A percentile compares a stretch with the other conserved stretches of the same genome.
phyloP scores from a whole-genome alignment of 2,113 vertebrate species.

The Hoplias malabaricus region DNA sequence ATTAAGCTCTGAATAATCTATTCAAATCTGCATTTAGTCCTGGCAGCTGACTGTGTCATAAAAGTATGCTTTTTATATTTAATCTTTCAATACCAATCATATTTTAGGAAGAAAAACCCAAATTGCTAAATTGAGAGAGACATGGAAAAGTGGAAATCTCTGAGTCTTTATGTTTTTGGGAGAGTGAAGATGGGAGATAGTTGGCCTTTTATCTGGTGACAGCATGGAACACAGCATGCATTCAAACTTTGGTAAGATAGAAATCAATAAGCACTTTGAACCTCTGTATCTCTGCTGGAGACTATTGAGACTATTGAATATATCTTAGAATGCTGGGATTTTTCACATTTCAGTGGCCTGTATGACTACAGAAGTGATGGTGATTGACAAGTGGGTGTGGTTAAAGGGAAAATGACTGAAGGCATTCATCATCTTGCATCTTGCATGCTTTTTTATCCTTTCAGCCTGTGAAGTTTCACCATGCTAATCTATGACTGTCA shows the following conservation, averaged over 20 bases:
- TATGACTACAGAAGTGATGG: background rate
- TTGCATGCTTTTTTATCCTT: background rate
- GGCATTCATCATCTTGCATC: background rate
- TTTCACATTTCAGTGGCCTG: background rate
- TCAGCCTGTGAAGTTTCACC: no score
- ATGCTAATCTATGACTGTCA: no score
- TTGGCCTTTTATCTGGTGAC: conserved; percentile 1
- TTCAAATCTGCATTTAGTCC: conserved; percentile 19
- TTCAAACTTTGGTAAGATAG: background rate
- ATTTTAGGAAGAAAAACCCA: background rate
- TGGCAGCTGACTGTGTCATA: conserved; percentile 6
- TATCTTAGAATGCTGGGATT: background rate
- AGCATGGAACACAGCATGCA: background rate
- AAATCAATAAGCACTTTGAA: conserved; percentile 11
- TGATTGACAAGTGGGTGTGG: background rate
- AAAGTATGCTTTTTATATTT: background rate
- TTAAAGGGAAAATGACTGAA: background rate
- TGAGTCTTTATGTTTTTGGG: background rate
- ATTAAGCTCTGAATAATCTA: conserved; percentile 8
- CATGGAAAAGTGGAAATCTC: conserved; percentile 6
- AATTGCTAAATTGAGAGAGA: background rate
- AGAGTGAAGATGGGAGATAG: background rate
- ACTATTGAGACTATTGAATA: background rate
- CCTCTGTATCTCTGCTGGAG: background rate
- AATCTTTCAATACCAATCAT: background rate